Percentiles rank a stretch among this genome's conserved stretches.
These are phyloP conservation scores for Pitta sordida DNA, from an alignment of 2,113 vertebrate species.

Conservation along the genomic window DNA sequence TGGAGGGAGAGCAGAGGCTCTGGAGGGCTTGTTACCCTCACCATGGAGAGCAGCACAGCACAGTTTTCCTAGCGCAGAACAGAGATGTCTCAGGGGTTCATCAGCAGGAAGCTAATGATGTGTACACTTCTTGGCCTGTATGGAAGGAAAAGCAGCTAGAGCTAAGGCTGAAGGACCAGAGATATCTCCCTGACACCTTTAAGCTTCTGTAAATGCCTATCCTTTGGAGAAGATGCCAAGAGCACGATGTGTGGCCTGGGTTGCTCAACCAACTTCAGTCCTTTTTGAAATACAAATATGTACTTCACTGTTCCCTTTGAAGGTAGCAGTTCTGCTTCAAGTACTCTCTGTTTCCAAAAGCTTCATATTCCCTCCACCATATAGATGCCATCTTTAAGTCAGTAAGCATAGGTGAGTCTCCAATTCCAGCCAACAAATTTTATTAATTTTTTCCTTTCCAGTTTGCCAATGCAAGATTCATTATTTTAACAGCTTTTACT, in stretches of 20 bases:
- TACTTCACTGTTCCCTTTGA: not conserved
- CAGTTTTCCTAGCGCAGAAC: not conserved
- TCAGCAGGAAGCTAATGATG: not conserved
- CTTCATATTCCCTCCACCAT: not conserved
- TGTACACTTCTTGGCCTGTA: not conserved
- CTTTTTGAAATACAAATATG: not conserved
- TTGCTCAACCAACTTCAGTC: not conserved
- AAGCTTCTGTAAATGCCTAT: not conserved
- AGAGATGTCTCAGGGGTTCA: fast-evolving
- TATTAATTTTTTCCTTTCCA: not conserved
- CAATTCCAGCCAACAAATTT: not conserved
- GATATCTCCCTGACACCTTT: not conserved
- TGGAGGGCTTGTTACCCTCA: fast-evolving
- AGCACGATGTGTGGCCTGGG: not conserved
- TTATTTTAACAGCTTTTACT: not conserved
- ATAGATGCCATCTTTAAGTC: not conserved
- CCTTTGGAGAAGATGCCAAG: not conserved
- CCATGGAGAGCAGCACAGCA: fast-evolving
- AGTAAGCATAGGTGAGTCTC: not conserved
- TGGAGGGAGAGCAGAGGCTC: not conserved
- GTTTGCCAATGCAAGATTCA: not conserved
- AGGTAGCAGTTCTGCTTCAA: not conserved
- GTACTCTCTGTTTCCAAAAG: not conserved
- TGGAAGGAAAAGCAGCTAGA: not conserved
- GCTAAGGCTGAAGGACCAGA: not conserved